These are phyloP conservation scores for Umimayanthus chanpuru DNA, from an alignment of 92 coral and sea anemone species.

Conservation along the genomic window DNA sequence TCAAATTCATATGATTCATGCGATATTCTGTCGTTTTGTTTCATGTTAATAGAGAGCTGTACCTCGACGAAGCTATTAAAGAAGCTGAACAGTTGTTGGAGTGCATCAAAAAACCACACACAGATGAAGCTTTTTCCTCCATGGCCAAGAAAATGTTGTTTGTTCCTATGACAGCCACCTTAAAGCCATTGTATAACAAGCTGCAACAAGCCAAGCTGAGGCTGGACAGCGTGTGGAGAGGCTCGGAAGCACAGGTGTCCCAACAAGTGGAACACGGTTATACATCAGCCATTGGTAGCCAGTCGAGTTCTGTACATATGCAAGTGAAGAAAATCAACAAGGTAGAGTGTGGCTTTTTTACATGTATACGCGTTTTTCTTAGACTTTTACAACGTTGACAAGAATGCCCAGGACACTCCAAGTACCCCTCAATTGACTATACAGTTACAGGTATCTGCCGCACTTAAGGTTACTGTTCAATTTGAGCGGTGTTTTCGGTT, in stretches of 20 bases:
- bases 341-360: neutral
- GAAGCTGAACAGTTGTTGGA: slow-evolving; percentile 76
- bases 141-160: slow-evolving; percentile 76
- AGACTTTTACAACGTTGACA: neutral
- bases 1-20: no score
- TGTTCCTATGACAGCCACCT: slow-evolving; percentile 72
- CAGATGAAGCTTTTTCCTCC: slow-evolving; percentile 64
- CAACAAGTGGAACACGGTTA: neutral
- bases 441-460: no score
- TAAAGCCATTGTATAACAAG: slow-evolving; percentile 69
- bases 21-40: neutral
- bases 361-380: neutral
- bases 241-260: slow-evolving; percentile 40
- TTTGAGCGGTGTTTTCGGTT: no score
- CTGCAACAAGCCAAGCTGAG: slow-evolving; percentile 68
- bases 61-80: slow-evolving; percentile 72
- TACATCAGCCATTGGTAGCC: neutral
- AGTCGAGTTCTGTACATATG: neutral
- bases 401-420: neutral
- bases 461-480: no score
- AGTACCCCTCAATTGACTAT: no score
- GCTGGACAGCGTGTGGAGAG: slow-evolving; percentile 76
- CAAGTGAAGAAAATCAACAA: slow-evolving; percentile 23
- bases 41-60: slow-evolving; percentile 56
- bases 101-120: slow-evolving; percentile 66